phyloP scores from a whole-genome alignment of 2,113 vertebrate species.

The Macquaria ambigua region DNA sequence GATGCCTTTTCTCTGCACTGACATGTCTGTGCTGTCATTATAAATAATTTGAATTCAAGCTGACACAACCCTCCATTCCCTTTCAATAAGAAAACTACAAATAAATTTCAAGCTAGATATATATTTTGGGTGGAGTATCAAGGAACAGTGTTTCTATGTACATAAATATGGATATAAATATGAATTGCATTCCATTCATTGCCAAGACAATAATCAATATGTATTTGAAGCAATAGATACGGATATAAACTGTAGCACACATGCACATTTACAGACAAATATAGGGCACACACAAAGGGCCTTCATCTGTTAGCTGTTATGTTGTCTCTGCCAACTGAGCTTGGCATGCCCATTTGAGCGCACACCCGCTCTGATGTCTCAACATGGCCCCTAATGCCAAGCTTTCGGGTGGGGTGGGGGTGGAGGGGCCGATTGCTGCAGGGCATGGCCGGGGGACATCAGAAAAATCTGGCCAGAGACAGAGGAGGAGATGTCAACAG shows the following conservation, averaged over 20 bases:
- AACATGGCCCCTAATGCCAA: conserved; percentile 45
- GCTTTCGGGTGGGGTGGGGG: conserved; percentile 20
- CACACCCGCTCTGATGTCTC: conserved; percentile 64
- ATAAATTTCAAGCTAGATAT: background rate
- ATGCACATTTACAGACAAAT: background rate
- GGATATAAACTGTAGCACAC: background rate
- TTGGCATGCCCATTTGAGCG: conserved; percentile 41
- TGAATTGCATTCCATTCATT: background rate
- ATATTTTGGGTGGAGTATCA: background rate
- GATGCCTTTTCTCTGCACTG: background rate
- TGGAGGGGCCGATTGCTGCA: conserved; percentile 9
- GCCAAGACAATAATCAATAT: background rate
- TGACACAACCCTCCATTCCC: background rate
- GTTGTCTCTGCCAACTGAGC: conserved; percentile 51
- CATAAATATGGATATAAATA: background rate
- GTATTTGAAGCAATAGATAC: conserved; percentile 2
- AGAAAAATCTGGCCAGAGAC: conserved; percentile 1
- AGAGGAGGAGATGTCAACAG: conserved; percentile 9
- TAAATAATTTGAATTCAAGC: conserved; percentile 4
- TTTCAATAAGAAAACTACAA: background rate
- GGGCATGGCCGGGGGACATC: conserved; percentile 52
- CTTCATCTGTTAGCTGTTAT: conserved; percentile 59
- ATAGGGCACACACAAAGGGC: conserved; percentile 32
- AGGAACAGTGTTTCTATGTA: background rate
- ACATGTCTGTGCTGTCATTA: conserved; percentile 1